Evolutionary conservation across 2,797 vertebrate genomes (phyloP), one percentile per base, ranked within the genome.

Genomic region (Leptatherina wallacei): DNA sequence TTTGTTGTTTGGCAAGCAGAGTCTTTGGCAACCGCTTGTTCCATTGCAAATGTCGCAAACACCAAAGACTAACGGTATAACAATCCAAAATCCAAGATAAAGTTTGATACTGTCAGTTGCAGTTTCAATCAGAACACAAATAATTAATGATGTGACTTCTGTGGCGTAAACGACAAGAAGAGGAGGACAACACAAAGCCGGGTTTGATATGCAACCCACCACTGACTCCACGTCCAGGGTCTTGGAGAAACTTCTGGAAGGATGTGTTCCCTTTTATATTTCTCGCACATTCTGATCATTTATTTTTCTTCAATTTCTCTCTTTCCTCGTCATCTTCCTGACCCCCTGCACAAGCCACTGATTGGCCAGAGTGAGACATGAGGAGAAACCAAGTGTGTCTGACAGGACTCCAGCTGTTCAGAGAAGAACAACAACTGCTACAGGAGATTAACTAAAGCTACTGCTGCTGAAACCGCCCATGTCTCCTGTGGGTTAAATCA

Each of bases 371-470:
- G 69, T 14, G 38, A 42, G 57, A 40, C 69, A 38, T 71, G 75
- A 79, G 44, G 56, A 78, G 56, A 66, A 70, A 71, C 63, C 69
- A 84, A 83, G 80, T 84, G 86, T 75, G 77, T 63, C 73, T 60
- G 69, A 79, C 54, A 69, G 64, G 77, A 74, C 75, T 86, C 88
- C 91, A 91, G 88, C 86, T 91, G 86, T 79, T 85, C 56, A 33
- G 30, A 65, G 54, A 73, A 84, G 56, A 88, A 82, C 13, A 91
- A 89, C 88, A 85, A 82, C 81, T 64, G 77, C 65, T 69, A 73
- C 77, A 87, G 89, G 84, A 88, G 79, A 91, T 91, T 88, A 86
- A 87, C 14, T 81, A 80, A 84, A 86, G 73, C 81, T 60, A 70
- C 60, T 64, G 42, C 68, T 62, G 70, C 76, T 69, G 69, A 70